Evolutionary conservation across 2,797 vertebrate genomes (phyloP).

Genomic region (Gymnoscopelus braueri): DNA sequence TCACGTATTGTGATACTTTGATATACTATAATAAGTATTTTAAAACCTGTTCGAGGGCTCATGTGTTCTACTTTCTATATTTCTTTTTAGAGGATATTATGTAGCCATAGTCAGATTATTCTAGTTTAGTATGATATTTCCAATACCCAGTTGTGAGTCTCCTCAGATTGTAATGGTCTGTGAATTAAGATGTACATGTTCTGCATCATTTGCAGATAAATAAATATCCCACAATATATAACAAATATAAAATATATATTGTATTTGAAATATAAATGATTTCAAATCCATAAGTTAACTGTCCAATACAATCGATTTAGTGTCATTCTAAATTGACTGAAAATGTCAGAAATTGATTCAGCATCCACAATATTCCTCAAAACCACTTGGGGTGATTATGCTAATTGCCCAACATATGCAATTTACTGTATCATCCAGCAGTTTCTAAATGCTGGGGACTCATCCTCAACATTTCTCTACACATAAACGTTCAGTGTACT

Average conservation of each 20-base stretch:
- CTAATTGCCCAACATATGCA: not conserved
- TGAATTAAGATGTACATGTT: slow-evolving; percentile 11
- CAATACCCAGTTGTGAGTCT: slow-evolving; percentile 6
- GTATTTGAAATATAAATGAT: not conserved
- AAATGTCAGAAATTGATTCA: not conserved
- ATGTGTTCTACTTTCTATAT: too few relatives aligned
- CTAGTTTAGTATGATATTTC: slow-evolving; percentile 13
- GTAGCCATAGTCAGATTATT: slow-evolving; percentile 7
- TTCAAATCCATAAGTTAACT: not conserved
- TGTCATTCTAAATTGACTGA: slow-evolving; percentile 12
- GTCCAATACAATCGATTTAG: slow-evolving; percentile 2
- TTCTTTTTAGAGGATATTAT: not conserved
- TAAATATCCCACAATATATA: slow-evolving; percentile 11
- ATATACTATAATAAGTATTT: too few relatives aligned
- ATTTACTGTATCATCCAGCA: not conserved
- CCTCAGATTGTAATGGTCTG: slow-evolving; percentile 8
- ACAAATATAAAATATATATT: not conserved
- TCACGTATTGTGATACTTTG: too few relatives aligned
- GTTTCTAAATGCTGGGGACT: not conserved
- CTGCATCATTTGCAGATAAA: not conserved
- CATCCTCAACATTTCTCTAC: not conserved
- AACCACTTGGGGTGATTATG: not conserved
- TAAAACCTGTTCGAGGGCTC: too few relatives aligned
- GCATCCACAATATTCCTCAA: not conserved
- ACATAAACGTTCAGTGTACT: not conserved